These are phyloP conservation scores for Prionace glauca DNA, from an alignment of 2,797 vertebrate species.

Conservation along the genomic window DNA sequence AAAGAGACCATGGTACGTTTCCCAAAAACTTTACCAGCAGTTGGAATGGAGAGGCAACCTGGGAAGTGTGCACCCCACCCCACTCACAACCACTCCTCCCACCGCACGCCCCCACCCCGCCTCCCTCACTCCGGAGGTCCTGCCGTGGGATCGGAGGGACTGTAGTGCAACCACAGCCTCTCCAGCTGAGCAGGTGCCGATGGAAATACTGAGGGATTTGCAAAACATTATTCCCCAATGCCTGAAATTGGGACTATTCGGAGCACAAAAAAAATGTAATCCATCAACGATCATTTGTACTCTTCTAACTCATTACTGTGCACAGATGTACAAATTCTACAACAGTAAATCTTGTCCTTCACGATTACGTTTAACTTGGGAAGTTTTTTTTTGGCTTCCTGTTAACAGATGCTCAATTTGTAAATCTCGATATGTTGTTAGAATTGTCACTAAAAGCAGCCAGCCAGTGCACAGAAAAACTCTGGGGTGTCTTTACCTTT, in stretches of 20 bases:
- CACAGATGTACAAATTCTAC: background rate
- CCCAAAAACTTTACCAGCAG: too few relatives aligned
- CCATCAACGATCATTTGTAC: background rate
- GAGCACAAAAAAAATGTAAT: background rate
- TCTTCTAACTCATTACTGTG: background rate
- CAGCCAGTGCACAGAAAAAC: background rate
- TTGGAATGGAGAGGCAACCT: background rate
- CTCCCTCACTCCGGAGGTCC: background rate
- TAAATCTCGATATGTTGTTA: background rate
- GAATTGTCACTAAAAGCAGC: background rate
- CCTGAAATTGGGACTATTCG: background rate
- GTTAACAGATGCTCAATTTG: background rate
- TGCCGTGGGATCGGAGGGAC: background rate
- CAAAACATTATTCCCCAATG: background rate
- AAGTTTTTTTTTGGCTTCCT: background rate
- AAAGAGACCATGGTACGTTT: background rate
- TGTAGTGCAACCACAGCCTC: background rate
- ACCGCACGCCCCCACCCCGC: too few relatives aligned
- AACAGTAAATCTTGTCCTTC: background rate
- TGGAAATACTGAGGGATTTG: background rate
- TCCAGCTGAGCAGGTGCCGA: background rate
- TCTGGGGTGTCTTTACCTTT: slow-evolving; percentile 64
- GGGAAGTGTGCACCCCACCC: background rate
- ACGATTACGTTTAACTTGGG: background rate
- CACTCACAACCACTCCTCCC: too few relatives aligned